A percentile compares a stretch with the other conserved stretches of the same genome.
Evolutionary conservation across 2,888 invertebrate species (phyloP).

Genomic region (Sepiola atlantica): DNA sequence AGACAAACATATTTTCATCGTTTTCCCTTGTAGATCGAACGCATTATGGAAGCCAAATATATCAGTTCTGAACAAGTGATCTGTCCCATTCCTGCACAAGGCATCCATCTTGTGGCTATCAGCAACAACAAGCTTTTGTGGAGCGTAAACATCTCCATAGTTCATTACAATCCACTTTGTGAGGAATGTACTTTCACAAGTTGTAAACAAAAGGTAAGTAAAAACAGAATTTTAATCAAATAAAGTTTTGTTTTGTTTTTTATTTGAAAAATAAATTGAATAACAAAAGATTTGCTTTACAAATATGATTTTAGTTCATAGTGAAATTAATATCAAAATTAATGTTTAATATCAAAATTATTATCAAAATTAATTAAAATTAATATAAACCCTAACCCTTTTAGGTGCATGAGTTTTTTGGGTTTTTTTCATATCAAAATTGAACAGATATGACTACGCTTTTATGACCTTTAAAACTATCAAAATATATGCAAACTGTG

Average conservation of each 20-base stretch:
- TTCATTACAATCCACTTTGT: neutral
- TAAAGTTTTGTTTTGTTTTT: neutral
- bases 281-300: no score
- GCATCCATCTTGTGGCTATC: neutral
- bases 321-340: neutral
- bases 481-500: no score
- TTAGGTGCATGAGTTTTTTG: no score
- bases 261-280: no score
- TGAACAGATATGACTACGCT: no score
- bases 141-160: neutral
- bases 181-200: neutral
- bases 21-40: neutral
- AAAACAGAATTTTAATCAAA: neutral
- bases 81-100: neutral
- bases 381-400: no score
- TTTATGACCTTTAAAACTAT: no score
- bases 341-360: no score
- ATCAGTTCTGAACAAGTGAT: constrained; percentile 34
- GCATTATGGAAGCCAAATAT: neutral
- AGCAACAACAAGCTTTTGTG: neutral
- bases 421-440: no score
- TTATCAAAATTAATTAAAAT: no score
- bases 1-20: no score
- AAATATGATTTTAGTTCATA: no score
- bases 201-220: neutral